Conservation (phyloP, 2,113 vertebrate genomes). For the Paracanthobrama guichenoti region DNA sequence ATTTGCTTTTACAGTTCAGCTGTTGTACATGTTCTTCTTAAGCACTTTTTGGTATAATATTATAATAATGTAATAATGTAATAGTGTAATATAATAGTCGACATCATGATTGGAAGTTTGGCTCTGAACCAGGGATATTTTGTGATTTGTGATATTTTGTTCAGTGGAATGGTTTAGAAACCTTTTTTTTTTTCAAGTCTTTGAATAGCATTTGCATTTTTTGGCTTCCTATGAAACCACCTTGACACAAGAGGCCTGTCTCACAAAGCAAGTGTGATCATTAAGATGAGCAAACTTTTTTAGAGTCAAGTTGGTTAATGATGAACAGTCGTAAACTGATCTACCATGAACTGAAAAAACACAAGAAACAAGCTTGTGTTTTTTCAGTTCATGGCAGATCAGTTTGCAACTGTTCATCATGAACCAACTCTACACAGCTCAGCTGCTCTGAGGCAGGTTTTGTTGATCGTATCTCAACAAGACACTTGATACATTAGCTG, state of each 20-base stretch:
- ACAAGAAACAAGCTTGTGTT: not conserved
- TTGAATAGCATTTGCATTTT: not conserved
- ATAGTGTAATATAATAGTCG: not conserved
- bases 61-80: too few relatives aligned
- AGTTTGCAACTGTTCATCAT: not conserved
- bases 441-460: not conserved
- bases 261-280: not conserved
- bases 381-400: not conserved
- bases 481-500: not conserved
- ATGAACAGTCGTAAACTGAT: too few relatives aligned
- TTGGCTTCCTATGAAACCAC: not conserved
- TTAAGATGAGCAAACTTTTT: not conserved
- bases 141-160: too few relatives aligned
- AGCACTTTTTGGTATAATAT: not conserved
- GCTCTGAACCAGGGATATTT: not conserved
- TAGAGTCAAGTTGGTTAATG: too few relatives aligned
- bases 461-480: not conserved
- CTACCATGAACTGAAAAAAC: too few relatives aligned
- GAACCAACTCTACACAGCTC: not conserved
- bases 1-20: not conserved
- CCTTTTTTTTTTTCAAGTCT: not conserved
- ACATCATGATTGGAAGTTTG: not conserved
- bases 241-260: not conserved
- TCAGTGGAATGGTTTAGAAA: not conserved
- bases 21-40: not conserved